Base-by-base conservation (phyloP, 2,113 vertebrate species). In the Girardinichthys multiradiatus region DNA sequence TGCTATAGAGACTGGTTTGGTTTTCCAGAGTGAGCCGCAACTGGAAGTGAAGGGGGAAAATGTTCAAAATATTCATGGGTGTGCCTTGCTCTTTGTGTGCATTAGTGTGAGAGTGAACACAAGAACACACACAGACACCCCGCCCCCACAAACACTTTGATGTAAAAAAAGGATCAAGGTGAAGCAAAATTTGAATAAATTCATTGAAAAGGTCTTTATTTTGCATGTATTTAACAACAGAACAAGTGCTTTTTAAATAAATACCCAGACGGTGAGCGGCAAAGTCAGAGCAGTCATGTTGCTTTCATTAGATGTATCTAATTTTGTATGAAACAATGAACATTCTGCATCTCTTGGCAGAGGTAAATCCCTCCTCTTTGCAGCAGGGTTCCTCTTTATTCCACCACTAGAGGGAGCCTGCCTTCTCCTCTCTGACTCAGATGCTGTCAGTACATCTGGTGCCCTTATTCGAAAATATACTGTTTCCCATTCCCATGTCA, bases 1-100 rank as follows among this genome's bases (percentile, higher is more conserved):
- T 93, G 87, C 89, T 87, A 90, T 91, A 83, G 92, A 85, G 88
- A 91, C 88, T 15, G 62, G 64, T 77, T 85, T 86, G 79, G 77
- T 79, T 61, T 86, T 73, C 76, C 77, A 42, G 68, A 76, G 66
- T 65, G 79, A 71, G 4, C 68, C 79, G 82, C 79, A 87, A 83
- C 83, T 86, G 87, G 78, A 87, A 64, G 57, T 66, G 75, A 51
- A 68, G 48, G 21, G 24, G 48, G 19, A 45, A 42, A 29, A 59
- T 11, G 58, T 77, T 77, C 68, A 82, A 86, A 86, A 85, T 81
- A 87, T 89, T 87, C 83, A 90, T 84, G 69, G 70, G 74, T 85
- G 87, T 83, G 79, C 68, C 76, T 26, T 0, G 15, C 57, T 79
- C 57, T 67, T 64, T 80, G 68, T 66, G 70, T 62, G 68, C 57